Conservation (phyloP, 2,797 vertebrate species). For the Apodemus agrarius region DNA sequence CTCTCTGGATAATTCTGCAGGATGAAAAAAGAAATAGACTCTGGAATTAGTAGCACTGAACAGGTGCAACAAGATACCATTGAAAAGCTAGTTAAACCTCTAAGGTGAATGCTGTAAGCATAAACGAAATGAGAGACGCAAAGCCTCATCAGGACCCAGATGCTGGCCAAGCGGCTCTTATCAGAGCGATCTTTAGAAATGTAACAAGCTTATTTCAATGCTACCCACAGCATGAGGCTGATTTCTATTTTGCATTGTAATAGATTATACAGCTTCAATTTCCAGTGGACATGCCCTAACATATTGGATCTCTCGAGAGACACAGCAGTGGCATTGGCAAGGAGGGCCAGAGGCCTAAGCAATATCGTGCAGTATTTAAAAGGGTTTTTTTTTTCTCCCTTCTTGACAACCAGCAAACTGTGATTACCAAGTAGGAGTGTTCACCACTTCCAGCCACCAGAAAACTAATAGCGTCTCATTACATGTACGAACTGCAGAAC, state of each 20-base stretch:
- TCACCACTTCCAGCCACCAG: conserved; percentile 53
- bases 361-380: conserved; percentile 68
- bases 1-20: conserved; percentile 70
- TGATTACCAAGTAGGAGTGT: conserved; percentile 66
- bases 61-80: conserved; percentile 68
- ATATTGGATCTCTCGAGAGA: conserved; percentile 73
- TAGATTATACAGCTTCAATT: conserved; percentile 78
- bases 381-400: neutral
- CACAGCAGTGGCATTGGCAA: conserved; percentile 30
- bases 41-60: conserved; percentile 66
- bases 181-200: conserved; percentile 65
- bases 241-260: conserved; percentile 79
- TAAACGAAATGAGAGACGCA: conserved; percentile 73
- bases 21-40: conserved; percentile 69
- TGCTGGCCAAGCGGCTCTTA: conserved; percentile 71
- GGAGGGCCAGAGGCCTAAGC: conserved; percentile 53
- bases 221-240: conserved; percentile 68
- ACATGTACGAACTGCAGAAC: neutral
- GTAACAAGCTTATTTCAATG: conserved; percentile 79
- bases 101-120: conserved; percentile 59
- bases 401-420: conserved; percentile 61
- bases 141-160: conserved; percentile 70
- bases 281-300: conserved; percentile 76
- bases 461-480: conserved; percentile 47
- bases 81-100: conserved; percentile 71